A percentile compares a stretch with the other conserved stretches of the same genome.
phyloP scores from a whole-genome alignment of 1,140 invertebrate genomes.

The Drosophila ercepeae region DNA sequence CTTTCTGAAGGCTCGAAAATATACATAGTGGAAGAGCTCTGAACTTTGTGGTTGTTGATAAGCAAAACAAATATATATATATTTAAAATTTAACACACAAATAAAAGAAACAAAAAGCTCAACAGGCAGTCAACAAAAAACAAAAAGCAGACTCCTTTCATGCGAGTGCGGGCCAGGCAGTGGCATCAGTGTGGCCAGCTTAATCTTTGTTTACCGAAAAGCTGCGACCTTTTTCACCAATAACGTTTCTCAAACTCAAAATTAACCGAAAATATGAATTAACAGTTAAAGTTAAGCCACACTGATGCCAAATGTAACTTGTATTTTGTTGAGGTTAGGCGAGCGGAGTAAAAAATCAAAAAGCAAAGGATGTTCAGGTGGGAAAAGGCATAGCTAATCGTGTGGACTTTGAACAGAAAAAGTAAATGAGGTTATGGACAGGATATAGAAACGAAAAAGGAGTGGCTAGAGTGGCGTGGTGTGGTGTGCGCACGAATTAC shows the following conservation, averaged over 20 bases:
- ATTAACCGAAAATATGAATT: no score
- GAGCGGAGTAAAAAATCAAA: neutral
- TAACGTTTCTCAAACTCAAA: neutral
- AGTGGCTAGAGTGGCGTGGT: conserved; percentile 7
- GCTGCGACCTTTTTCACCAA: neutral
- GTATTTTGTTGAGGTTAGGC: neutral
- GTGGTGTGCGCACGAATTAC: conserved; percentile 61
- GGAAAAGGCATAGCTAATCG: neutral
- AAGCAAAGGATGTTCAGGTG: neutral
- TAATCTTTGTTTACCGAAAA: neutral
- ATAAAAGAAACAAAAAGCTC: conserved; percentile 12
- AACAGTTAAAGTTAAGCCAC: neutral
- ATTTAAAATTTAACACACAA: neutral
- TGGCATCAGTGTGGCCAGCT: neutral
- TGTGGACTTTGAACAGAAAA: neutral
- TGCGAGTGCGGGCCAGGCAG: conserved; percentile 22
- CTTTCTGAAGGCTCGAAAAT: neutral
- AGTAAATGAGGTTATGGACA: neutral
- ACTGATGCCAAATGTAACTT: neutral
- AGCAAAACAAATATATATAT: conserved; percentile 5
- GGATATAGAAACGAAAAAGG: neutral
- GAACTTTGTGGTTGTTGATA: conserved; percentile 1
- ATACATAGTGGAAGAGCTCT: neutral
- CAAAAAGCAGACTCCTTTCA: neutral
- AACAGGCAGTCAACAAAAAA: conserved; percentile 8